Conservation (phyloP, 2,113 vertebrate genomes). For the Equus quagga region DNA sequence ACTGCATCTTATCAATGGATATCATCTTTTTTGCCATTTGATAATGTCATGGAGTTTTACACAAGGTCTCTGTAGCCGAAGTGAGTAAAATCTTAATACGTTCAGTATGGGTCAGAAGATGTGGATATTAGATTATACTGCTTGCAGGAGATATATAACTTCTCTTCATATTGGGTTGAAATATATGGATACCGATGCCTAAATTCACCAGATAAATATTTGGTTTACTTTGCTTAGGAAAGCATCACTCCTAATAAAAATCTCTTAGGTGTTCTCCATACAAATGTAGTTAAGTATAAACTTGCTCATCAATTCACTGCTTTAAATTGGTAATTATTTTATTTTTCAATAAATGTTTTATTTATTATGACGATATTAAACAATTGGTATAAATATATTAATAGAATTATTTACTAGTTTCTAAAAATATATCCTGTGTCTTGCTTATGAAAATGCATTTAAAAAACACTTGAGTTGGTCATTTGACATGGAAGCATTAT, state of each 20-base stretch:
- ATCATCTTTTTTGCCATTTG: conserved; percentile 24
- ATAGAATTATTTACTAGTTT: conserved; percentile 44
- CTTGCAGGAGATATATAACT: neutral
- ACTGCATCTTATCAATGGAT: neutral
- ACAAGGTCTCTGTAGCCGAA: neutral
- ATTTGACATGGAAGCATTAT: conserved; percentile 12
- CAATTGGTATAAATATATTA: neutral
- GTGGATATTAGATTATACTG: neutral
- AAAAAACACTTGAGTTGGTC: neutral
- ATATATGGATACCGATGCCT: neutral
- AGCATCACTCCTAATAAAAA: conserved; percentile 38
- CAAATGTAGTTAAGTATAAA: neutral
- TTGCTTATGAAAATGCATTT: neutral
- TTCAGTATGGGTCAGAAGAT: conserved; percentile 44
- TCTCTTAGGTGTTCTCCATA: neutral
- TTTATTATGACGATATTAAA: conserved; percentile 33
- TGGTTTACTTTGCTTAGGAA: conserved; percentile 48
- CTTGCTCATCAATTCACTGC: neutral
- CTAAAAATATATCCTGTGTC: conserved; percentile 2
- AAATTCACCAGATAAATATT: conserved; percentile 20
- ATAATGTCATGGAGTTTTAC: neutral
- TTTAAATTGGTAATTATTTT: conserved; percentile 50
- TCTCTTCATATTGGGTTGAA: conserved; percentile 29
- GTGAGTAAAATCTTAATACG: neutral
- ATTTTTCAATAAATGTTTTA: neutral